Base-by-base conservation (phyloP, 2,888 invertebrate species). In the Cephonodes hylas region DNA sequence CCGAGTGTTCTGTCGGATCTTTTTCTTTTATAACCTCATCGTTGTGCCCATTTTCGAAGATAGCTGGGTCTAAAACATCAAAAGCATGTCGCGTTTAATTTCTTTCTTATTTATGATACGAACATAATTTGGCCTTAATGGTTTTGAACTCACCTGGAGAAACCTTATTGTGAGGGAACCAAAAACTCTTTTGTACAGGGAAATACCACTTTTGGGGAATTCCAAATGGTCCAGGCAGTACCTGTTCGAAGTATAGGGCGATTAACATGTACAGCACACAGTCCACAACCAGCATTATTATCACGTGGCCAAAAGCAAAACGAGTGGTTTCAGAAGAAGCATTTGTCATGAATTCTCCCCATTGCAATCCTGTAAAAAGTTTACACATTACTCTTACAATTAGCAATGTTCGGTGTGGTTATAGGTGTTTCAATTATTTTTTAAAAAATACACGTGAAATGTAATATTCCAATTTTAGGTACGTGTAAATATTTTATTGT, bases 161-260 rank as follows among this genome's bases (percentile, higher is more conserved):
- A 63, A 67, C 48, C 60, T 70, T 73, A n/a, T 62, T 66, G 22
- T 59, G 70, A 3, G 85, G 77, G 46, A 77, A 89, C 95, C 95
- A 95, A 75, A 93, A 95, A 1, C 80, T 74, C 23, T 85, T 82
- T 44, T 93, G 93, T 58, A 97, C 93, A 0, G 95, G 94, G 78
- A 97, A 98, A 77, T 97, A 95, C 95, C 97, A 98, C 25, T 95
- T 95, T 65, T 95, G 94, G 0, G 96, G 95, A 0, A 98, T 95
- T 3, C 98, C 98, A 81, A 94, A 97, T 13, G 96, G 96, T 8
- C 98, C 98, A 0, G 98, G 98, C 66, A 95, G 93, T 8, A 99
- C 94, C 69, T 96, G 96, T 83, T 98, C 98, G 27, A 98, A 87
- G 80, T 98, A 99, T 69, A 98, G 89, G 0, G 98, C 95, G 42